Evolutionary conservation across 2,113 vertebrate genomes (phyloP).

Genomic region (Bos taurus): ARS-UCD2.0 NC_037337.1:10638001-10638500

Average conservation of each 20-base stretch:
- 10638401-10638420: background rate
- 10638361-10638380: background rate
- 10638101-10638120: slow-evolving; percentile 75
- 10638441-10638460: slow-evolving; percentile 20
- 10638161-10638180: slow-evolving; percentile 93
- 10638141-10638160: slow-evolving; percentile 95
- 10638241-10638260: background rate
- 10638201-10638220: slow-evolving; percentile 87
- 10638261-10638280: slow-evolving; percentile 16
- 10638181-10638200: slow-evolving; percentile 93
- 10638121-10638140: slow-evolving; percentile 91
- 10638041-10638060: background rate
- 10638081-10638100: slow-evolving; percentile 18
- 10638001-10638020: slow-evolving; percentile 88
- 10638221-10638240: slow-evolving; percentile 27
- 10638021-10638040: slow-evolving; percentile 87
- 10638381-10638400: background rate
- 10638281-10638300: background rate
- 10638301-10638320: background rate
- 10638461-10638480: background rate
- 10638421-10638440: slow-evolving; percentile 7
- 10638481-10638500: background rate
- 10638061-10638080: background rate
- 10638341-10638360: slow-evolving; percentile 15
- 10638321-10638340: slow-evolving; percentile 26